These are phyloP conservation scores for Epistrophella euchroma DNA, from an alignment of 2,888 invertebrate species.

Conservation along the genomic window DNA sequence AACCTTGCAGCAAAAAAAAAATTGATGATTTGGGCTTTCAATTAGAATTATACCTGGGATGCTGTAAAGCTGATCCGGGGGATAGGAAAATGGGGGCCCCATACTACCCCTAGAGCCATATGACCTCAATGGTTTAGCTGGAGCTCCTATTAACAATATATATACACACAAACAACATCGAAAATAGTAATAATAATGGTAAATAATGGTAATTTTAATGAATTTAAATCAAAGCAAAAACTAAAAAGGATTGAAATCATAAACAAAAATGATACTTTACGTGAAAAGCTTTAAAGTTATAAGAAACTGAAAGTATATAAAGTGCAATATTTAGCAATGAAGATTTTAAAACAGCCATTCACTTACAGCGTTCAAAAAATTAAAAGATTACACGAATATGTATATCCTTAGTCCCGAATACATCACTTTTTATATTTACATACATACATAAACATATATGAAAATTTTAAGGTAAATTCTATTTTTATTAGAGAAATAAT, in stretches of 20 bases:
- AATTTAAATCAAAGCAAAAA: slow-evolving; percentile 33
- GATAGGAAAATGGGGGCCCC: slow-evolving; percentile 84
- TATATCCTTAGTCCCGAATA: neutral
- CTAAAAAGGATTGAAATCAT: neutral
- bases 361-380: neutral
- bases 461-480: neutral
- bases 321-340: neutral
- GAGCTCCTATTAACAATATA: slow-evolving; percentile 82
- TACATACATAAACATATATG: neutral
- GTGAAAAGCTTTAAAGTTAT: neutral
- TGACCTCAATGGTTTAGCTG: slow-evolving; percentile 84
- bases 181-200: slow-evolving; percentile 68
- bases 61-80: slow-evolving; percentile 84
- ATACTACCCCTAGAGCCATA: slow-evolving; percentile 84
- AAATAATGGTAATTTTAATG: slow-evolving; percentile 30
- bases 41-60: slow-evolving; percentile 83
- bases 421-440: neutral
- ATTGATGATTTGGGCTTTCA: slow-evolving; percentile 20
- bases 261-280: slow-evolving; percentile 11
- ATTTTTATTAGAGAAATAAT: slow-evolving; percentile 21
- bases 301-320: neutral
- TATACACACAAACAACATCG: slow-evolving; percentile 74
- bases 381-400: neutral
- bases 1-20: neutral
- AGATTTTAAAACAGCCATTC: neutral